phyloP scores from a whole-genome alignment of 2,113 vertebrate species.

The Dermatemys mawii region DNA sequence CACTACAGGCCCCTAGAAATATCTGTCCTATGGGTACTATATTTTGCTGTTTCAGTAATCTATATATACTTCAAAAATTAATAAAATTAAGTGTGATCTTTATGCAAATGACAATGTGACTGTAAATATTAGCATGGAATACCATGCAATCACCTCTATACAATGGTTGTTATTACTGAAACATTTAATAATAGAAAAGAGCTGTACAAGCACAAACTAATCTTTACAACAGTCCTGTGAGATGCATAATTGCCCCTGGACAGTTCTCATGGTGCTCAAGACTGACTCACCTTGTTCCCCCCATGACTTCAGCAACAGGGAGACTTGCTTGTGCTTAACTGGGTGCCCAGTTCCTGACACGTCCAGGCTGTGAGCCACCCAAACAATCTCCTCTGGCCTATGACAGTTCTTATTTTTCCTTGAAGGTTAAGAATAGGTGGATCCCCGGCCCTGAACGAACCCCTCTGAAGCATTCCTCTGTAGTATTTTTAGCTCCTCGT shows the following conservation, averaged over 20 bases:
- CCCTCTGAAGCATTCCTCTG: too few relatives aligned
- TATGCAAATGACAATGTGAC: not conserved
- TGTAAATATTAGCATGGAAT: not conserved
- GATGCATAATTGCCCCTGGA: not conserved
- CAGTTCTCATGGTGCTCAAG: not conserved
- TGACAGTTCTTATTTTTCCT: not conserved
- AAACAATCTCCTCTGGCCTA: not conserved
- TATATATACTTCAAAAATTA: not conserved
- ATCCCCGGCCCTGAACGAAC: too few relatives aligned
- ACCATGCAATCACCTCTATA: not conserved
- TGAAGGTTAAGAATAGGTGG: not conserved
- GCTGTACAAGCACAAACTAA: rapidly evolving
- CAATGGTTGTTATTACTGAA: rapidly evolving
- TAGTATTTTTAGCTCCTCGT: not conserved
- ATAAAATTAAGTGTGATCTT: not conserved
- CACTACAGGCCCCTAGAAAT: not conserved
- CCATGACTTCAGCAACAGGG: not conserved
- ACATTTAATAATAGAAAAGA: not conserved
- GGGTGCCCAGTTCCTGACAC: not conserved
- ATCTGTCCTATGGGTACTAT: not conserved
- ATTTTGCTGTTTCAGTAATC: not conserved
- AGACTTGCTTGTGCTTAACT: not conserved
- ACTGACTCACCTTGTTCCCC: not conserved
- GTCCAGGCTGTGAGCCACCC: not conserved
- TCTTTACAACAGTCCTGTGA: not conserved